A percentile compares a stretch with the other conserved stretches of the same genome.
These are phyloP conservation scores for Adelognathus sp. DNA, from an alignment of 2,888 invertebrate species.

Conservation along the genomic window DNA sequence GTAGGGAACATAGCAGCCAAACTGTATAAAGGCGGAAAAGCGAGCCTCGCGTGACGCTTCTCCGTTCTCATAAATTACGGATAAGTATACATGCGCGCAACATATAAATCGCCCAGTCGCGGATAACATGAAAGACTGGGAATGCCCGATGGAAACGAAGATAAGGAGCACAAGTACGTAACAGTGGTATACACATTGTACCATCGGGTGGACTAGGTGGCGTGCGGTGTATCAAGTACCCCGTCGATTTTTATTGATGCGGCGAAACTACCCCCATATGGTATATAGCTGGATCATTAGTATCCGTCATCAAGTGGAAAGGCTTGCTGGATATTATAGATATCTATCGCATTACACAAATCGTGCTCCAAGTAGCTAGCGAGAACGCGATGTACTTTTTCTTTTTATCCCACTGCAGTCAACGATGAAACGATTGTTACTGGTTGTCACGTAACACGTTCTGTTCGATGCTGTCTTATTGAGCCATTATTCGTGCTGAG, in stretches of 20 bases:
- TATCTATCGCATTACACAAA: neutral
- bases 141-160: constrained; percentile 53
- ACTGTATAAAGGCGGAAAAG: constrained; percentile 43
- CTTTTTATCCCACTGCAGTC: neutral
- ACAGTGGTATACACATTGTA: constrained; percentile 8
- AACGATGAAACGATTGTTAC: neutral
- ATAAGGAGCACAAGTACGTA: constrained; percentile 46
- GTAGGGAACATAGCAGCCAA: constrained; percentile 2
- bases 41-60: constrained; percentile 73
- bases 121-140: constrained; percentile 49
- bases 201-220: constrained; percentile 26
- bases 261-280: neutral
- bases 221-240: constrained; percentile 42
- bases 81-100: constrained; percentile 69
- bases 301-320: constrained; percentile 59
- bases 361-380: neutral
- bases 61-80: constrained; percentile 76
- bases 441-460: neutral
- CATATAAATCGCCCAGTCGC: constrained; percentile 10
- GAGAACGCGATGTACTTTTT: neutral
- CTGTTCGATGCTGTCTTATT: neutral
- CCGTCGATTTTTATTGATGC: constrained; percentile 55
- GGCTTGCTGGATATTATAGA: constrained; percentile 16
- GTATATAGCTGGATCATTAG: constrained; percentile 58
- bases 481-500: neutral